Evolutionary conservation across 1,140 invertebrate species (phyloP), one percentile per base, ranked within the genome.

Genomic region (Zaprionus africanus): DNA sequence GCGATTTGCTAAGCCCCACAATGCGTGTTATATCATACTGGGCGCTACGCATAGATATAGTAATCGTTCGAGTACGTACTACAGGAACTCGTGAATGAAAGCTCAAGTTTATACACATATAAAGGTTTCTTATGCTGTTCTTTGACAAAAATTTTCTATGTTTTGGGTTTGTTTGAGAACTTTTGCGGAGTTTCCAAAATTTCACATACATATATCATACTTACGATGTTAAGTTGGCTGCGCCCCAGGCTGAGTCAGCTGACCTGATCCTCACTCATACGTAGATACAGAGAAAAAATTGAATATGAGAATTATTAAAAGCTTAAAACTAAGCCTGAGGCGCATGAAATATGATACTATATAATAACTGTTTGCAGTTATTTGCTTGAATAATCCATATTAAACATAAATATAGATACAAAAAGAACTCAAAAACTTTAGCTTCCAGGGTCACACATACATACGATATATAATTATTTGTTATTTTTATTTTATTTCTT

Each of bases 1-100:
- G 74, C 77, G 77, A 79, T 76, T 76, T 79, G 77, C 17, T 76
- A 57, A 59, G 43, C 59, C 46, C 49, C 31, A 56, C 65, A 60
- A 76, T 69, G 28, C n/a, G 65, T 26, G 54, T 61, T 68, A 46
- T 67, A 36, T 62, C 34, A 51, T 62, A 49, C 49, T 31, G 19
- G 4, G 1, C n/a, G 7, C n/a, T 46, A 46, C 41, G 41, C n/a
- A 46, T 46, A 38, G 22, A 13, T 41, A 19, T 68, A 34, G 24
- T 28, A 54, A 51, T 51, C 46, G 46, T 51, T 12, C n/a, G n/a
- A 43, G 22, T 53, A 41, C 56, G n/a, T 31, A 43, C 60, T 56
- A 56, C 22, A 51, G 46, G 46, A 51, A 51, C 46, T 51, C 9
- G 46, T 22, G 19, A 12, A 51, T 51, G 19, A 51, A 51, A 51